phyloP scores from a whole-genome alignment of 1,140 invertebrate genomes.

The Trachelipus rathkii region DNA sequence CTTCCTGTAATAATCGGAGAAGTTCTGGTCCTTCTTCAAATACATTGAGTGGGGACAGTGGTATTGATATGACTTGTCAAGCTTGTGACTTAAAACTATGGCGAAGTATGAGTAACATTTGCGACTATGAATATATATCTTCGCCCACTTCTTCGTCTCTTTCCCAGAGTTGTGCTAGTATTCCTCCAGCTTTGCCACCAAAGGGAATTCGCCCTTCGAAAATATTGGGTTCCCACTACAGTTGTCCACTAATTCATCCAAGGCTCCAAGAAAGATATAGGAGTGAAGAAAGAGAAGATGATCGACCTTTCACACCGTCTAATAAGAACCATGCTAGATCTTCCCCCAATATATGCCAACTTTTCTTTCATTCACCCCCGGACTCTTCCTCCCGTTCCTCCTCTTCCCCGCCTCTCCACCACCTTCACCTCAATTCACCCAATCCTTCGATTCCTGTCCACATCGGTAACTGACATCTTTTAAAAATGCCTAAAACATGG shows the following conservation, averaged over 20 bases:
- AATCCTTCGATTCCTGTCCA: slow-evolving; percentile 31
- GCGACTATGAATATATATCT: slow-evolving; percentile 3
- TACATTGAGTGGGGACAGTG: slow-evolving; percentile 30
- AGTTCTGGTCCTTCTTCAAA: slow-evolving; percentile 30
- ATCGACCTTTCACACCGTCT: neutral
- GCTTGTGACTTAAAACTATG: slow-evolving; percentile 36
- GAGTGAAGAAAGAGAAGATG: neutral
- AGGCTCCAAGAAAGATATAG: neutral
- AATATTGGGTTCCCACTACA: neutral
- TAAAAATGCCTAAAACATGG: slow-evolving; percentile 8
- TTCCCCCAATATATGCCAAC: neutral
- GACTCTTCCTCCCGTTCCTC: slow-evolving; percentile 26
- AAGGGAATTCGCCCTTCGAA: neutral
- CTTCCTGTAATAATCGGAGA: slow-evolving; percentile 1
- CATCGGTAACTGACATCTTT: slow-evolving; percentile 44
- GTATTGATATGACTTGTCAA: slow-evolving; percentile 38
- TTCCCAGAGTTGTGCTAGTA: neutral
- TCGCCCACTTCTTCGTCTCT: neutral
- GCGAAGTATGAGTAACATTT: slow-evolving; percentile 37
- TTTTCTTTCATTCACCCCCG: slow-evolving; percentile 27
- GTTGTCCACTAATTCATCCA: neutral
- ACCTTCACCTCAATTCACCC: slow-evolving; percentile 23
- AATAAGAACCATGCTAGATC: slow-evolving; percentile 5
- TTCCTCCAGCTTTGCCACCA: neutral
- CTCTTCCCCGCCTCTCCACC: slow-evolving; percentile 26